These are phyloP conservation scores for Bombyx mandarina DNA, from an alignment of 1,140 invertebrate species.

Conservation along the genomic window DNA sequence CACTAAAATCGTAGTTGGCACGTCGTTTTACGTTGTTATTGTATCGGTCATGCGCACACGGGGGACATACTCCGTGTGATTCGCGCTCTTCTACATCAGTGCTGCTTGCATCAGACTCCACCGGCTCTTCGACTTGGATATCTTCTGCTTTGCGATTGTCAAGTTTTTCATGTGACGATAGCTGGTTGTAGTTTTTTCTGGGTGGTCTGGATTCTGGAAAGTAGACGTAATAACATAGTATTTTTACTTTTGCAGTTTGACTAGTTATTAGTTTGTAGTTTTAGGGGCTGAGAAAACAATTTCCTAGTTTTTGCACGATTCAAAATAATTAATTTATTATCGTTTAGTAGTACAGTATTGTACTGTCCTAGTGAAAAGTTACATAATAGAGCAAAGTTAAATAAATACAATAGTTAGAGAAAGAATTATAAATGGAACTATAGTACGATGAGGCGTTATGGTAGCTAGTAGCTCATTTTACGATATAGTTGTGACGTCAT, in stretches of 20 bases:
- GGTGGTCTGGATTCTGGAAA: slow-evolving; percentile 59
- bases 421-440: too few species aligned
- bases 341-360: background rate
- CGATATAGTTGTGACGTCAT: too few species aligned
- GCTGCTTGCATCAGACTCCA: slow-evolving; percentile 65
- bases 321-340: background rate
- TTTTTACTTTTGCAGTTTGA: background rate
- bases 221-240: background rate
- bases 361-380: background rate
- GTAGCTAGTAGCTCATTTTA: too few species aligned
- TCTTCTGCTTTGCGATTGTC: slow-evolving; percentile 56
- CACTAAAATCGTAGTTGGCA: slow-evolving; percentile 63
- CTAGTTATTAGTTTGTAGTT: background rate
- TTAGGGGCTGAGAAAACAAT: background rate
- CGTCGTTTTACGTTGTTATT: slow-evolving; percentile 60
- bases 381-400: background rate
- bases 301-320: background rate
- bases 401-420: background rate
- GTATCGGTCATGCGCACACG: slow-evolving; percentile 63
- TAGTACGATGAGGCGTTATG: too few species aligned
- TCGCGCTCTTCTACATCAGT: slow-evolving; percentile 64
- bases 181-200: slow-evolving; percentile 67
- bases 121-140: slow-evolving; percentile 59
- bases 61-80: slow-evolving; percentile 51
- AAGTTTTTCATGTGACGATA: slow-evolving; percentile 65